Evolutionary conservation across 2,797 vertebrate species (phyloP).

Genomic region (Limosa lapponica): DNA sequence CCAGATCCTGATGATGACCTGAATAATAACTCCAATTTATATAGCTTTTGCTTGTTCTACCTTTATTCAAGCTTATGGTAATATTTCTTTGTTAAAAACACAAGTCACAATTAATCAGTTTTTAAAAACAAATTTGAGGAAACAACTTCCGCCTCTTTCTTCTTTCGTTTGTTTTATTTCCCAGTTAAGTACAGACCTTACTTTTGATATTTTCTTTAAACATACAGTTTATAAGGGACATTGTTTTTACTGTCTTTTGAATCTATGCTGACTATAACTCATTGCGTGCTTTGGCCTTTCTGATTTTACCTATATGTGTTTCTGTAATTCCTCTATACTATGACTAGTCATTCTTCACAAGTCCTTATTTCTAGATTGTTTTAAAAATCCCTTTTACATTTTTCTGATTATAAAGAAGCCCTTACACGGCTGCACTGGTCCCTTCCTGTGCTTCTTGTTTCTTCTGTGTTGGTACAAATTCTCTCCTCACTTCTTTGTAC

Average conservation of each 20-base stretch:
- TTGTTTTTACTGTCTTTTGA: neutral
- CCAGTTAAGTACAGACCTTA: neutral
- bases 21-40: neutral
- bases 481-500: neutral
- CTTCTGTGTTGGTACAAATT: neutral
- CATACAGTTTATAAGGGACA: neutral
- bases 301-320: slow-evolving; percentile 20
- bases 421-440: neutral
- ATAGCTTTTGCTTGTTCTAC: neutral
- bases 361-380: neutral
- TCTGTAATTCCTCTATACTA: neutral
- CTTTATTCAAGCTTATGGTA: neutral
- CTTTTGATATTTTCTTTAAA: neutral
- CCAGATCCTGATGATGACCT: neutral
- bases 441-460: neutral
- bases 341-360: neutral
- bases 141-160: neutral
- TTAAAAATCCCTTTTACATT: neutral
- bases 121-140: neutral
- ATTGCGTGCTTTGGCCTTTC: neutral
- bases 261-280: neutral
- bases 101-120: neutral
- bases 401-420: neutral
- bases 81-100: neutral
- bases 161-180: neutral